phyloP scores from a whole-genome alignment of 2,888 invertebrate species.

The Orgyia antiqua region DNA sequence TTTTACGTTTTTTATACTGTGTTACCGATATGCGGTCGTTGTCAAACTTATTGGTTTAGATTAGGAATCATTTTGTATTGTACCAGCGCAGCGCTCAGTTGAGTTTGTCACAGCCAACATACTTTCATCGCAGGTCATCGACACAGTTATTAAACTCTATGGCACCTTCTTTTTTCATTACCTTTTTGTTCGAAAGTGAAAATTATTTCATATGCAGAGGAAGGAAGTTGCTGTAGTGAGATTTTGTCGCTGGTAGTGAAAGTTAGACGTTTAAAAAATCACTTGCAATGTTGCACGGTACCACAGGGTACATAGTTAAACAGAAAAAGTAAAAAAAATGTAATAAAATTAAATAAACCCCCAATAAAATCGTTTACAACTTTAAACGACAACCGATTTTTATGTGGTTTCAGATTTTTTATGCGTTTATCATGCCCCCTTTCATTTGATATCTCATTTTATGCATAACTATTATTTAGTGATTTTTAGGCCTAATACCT shows the following conservation, averaged over 20 bases:
- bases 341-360: no score
- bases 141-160: constrained; percentile 40
- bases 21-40: constrained; percentile 15
- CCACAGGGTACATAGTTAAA: no score
- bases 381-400: no score
- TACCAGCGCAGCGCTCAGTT: constrained; percentile 14
- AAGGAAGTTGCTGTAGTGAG: constrained; percentile 19
- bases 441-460: no score
- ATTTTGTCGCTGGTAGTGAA: constrained; percentile 26
- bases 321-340: no score
- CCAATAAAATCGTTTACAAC: no score
- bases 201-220: constrained; percentile 27
- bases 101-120: constrained; percentile 23
- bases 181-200: constrained; percentile 50
- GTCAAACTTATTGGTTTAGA: constrained; percentile 22
- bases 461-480: no score
- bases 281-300: no score
- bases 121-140: constrained; percentile 49
- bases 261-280: constrained; percentile 21
- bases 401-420: no score
- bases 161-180: constrained; percentile 34
- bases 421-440: no score
- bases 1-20: constrained; percentile 29
- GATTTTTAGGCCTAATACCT: no score
- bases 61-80: constrained; percentile 35